Conservation (phyloP, 2,797 vertebrate genomes). For the Alexandromys oeconomus region DNA sequence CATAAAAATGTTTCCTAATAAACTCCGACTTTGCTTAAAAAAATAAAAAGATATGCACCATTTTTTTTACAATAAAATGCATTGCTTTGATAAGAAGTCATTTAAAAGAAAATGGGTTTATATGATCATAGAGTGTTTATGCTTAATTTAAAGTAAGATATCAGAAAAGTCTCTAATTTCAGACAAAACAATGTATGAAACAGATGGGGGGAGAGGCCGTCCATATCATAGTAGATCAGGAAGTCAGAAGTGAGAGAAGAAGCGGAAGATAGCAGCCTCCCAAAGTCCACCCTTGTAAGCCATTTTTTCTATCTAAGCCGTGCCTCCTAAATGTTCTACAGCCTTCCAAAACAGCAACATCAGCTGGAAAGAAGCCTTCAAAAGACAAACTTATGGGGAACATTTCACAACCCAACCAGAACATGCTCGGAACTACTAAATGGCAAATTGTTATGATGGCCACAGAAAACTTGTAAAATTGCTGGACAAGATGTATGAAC, state of each 20-base stretch:
- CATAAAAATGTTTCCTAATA: not conserved
- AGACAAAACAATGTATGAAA: not conserved
- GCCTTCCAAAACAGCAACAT: not conserved
- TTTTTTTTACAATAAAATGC: not conserved
- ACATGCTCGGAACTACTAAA: not conserved
- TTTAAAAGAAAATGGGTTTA: not conserved
- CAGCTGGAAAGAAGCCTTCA: not conserved
- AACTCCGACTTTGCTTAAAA: not conserved
- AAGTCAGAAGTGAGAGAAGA: not conserved
- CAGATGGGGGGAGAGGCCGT: not conserved
- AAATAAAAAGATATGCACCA: not conserved
- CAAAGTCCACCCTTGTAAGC: not conserved
- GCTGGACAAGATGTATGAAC: not conserved
- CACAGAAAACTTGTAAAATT: not conserved
- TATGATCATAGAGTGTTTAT: not conserved
- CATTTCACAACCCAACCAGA: not conserved
- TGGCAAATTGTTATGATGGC: not conserved
- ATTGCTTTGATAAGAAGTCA: not conserved
- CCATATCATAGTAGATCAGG: not conserved
- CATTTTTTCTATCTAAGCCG: not conserved
- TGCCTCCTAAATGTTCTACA: no score
- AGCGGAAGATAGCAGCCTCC: not conserved
- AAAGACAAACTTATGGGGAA: not conserved
- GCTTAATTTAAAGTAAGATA: conserved; percentile 15
- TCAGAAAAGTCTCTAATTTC: not conserved